Evolutionary conservation across 2,797 vertebrate genomes (phyloP).

Genomic region (Carduelis carduelis): DNA sequence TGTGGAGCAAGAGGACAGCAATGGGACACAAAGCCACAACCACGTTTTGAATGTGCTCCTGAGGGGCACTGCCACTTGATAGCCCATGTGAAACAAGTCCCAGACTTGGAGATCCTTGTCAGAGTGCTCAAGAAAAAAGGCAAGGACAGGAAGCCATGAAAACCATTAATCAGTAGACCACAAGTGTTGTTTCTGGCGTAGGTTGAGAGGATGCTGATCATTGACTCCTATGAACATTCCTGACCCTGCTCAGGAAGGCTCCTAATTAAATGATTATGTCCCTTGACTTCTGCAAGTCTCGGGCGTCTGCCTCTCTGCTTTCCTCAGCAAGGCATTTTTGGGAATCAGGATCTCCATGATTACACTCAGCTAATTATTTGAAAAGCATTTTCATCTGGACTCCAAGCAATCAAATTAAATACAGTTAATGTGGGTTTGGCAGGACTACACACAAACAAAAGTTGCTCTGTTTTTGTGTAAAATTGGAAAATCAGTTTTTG

Average conservation of each 20-base stretch:
- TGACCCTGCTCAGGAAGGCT: slow-evolving; percentile 26
- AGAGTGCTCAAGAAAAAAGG: neutral
- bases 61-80: neutral
- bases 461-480: neutral
- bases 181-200: slow-evolving; percentile 12
- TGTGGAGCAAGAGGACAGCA: neutral
- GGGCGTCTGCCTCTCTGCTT: neutral
- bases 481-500: slow-evolving; percentile 26
- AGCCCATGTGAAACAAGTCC: neutral
- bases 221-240: slow-evolving; percentile 5
- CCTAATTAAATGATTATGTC: slow-evolving; percentile 20
- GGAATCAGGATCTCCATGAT: slow-evolving; percentile 6
- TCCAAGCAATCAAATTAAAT: slow-evolving; percentile 35
- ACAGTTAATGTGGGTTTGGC: slow-evolving; percentile 44
- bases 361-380: slow-evolving; percentile 39
- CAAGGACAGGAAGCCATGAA: neutral
- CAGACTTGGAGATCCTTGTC: neutral
- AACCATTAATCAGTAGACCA: neutral
- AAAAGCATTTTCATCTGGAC: slow-evolving; percentile 56
- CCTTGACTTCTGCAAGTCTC: neutral
- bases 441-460: slow-evolving; percentile 35
- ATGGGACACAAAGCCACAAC: neutral
- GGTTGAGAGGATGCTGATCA: neutral
- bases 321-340: neutral
- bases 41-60: neutral